These are phyloP conservation scores for Drosophila sordidapex DNA, from an alignment of 2,888 invertebrate species.

Conservation along the genomic window DNA sequence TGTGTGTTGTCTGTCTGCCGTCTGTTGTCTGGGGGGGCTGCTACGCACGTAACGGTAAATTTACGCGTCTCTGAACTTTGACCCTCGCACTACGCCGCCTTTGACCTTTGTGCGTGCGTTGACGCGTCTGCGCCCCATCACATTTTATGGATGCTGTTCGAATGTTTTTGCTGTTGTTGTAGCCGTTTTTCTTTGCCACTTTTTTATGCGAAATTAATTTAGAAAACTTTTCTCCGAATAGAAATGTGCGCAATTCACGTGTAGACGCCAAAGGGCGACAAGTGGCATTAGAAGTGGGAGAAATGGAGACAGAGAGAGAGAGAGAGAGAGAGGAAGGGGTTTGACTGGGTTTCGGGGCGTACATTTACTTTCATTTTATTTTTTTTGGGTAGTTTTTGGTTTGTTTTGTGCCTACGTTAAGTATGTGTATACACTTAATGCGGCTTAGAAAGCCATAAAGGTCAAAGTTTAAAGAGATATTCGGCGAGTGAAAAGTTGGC, in stretches of 20 bases:
- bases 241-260: slow-evolving; percentile 45
- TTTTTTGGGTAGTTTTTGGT: slow-evolving; percentile 21
- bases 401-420: slow-evolving; percentile 18
- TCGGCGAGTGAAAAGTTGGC: slow-evolving; percentile 21
- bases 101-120: slow-evolving; percentile 70
- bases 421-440: slow-evolving; percentile 31
- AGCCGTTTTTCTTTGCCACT: slow-evolving; percentile 32
- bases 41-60: slow-evolving; percentile 61
- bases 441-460: slow-evolving; percentile 42
- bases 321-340: slow-evolving; percentile 3
- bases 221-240: slow-evolving; percentile 63
- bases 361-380: neutral
- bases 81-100: slow-evolving; percentile 62
- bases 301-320: neutral
- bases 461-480: slow-evolving; percentile 27
- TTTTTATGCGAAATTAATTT: slow-evolving; percentile 77
- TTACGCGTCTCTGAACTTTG: slow-evolving; percentile 79
- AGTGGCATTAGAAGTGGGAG: too few relatives aligned
- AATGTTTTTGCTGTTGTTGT: slow-evolving; percentile 28
- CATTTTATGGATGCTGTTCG: slow-evolving; percentile 63
- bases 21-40: slow-evolving; percentile 19
- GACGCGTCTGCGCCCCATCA: slow-evolving; percentile 50
- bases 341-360: neutral
- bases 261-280: slow-evolving; percentile 11
- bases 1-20: neutral